phyloP scores from a whole-genome alignment of 2,888 invertebrate genomes.

The Synergus umbraculus region DNA sequence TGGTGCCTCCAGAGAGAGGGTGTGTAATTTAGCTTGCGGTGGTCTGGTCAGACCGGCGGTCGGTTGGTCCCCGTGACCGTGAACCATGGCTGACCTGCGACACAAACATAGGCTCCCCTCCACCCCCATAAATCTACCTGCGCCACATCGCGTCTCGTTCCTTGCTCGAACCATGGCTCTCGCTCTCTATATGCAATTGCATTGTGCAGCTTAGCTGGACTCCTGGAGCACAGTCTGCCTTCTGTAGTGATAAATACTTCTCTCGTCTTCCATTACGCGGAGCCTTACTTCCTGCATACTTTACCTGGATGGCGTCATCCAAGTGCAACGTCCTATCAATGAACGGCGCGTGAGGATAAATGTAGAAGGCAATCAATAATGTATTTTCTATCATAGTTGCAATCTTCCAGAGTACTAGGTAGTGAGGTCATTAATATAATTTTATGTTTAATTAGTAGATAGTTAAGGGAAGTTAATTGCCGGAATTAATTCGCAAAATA shows the following conservation, averaged over 20 bases:
- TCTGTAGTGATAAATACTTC: conserved; percentile 53
- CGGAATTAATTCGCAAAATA: conserved; percentile 18
- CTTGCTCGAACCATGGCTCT: conserved; percentile 55
- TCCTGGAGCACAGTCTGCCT: not conserved
- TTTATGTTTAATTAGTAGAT: conserved; percentile 10
- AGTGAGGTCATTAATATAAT: conserved; percentile 26
- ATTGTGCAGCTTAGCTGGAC: conserved; percentile 45
- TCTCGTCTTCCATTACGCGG: conserved; percentile 52
- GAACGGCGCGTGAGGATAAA: conserved; percentile 31
- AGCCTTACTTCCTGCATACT: conserved; percentile 54
- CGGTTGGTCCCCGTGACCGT: conserved; percentile 69
- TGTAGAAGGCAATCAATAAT: conserved; percentile 25
- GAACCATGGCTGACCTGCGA: conserved; percentile 75
- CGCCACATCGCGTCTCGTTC: conserved; percentile 67
- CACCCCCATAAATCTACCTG: conserved; percentile 73
- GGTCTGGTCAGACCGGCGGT: conserved; percentile 63
- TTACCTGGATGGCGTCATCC: conserved; percentile 31
- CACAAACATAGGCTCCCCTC: conserved; percentile 69
- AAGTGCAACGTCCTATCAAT: conserved; percentile 43
- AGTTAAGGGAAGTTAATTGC: conserved; percentile 1
- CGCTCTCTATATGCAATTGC: conserved; percentile 53
- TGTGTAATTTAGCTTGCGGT: conserved; percentile 67
- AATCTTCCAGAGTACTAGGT: not conserved
- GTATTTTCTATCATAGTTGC: not conserved
- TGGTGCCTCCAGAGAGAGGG: conserved; percentile 53